Evolutionary conservation across 2,797 vertebrate genomes (phyloP).

Genomic region (Circus cinereus): DNA sequence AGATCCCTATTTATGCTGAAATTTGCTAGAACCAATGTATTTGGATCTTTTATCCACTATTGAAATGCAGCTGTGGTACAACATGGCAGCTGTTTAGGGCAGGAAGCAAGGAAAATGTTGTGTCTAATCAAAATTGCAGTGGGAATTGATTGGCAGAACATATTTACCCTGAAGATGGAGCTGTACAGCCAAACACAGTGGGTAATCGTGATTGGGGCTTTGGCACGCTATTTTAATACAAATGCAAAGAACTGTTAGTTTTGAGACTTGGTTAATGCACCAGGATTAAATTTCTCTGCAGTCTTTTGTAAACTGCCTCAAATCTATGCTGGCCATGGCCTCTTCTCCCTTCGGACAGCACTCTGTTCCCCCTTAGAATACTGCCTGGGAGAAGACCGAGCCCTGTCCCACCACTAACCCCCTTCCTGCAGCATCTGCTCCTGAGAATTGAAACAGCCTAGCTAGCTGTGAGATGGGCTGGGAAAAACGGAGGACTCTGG

Average conservation of each 20-base stretch:
- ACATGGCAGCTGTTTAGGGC: background rate
- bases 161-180: constrained; percentile 30
- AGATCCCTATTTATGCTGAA: background rate
- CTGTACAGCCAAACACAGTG: background rate
- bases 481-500: background rate
- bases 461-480: background rate
- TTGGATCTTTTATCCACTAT: background rate
- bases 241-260: background rate
- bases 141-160: constrained; percentile 30
- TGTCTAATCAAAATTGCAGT: constrained; percentile 16
- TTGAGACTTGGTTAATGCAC: background rate
- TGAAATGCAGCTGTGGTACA: constrained; percentile 22
- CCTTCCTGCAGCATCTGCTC: background rate
- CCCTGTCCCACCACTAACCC: background rate
- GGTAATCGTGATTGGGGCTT: background rate
- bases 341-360: background rate
- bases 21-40: background rate
- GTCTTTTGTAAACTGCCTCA: background rate
- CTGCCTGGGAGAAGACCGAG: background rate
- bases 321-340: background rate
- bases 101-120: constrained; percentile 20
- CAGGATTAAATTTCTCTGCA: background rate
- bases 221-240: background rate
- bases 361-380: background rate
- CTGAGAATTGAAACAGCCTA: background rate